A percentile compares a stretch with the other conserved stretches of the same genome.
Conservation (phyloP, 1,140 invertebrate genomes). For the Pentalonia nigronervosa region DNA sequence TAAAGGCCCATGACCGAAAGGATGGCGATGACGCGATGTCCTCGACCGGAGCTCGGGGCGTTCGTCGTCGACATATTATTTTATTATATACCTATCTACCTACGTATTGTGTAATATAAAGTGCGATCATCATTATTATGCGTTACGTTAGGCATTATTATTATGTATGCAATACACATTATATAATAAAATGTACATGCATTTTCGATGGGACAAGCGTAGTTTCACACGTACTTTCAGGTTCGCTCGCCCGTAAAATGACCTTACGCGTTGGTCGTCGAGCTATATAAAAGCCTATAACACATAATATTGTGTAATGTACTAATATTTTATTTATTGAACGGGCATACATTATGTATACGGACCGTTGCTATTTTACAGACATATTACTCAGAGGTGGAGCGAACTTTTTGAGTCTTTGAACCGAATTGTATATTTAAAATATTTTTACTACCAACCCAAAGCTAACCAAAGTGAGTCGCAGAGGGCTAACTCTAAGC, state of each 20-base stretch:
- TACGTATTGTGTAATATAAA: background rate
- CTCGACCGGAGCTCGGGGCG: background rate
- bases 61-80: background rate
- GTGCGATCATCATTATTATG: background rate
- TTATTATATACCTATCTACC: background rate
- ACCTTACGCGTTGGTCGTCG: background rate
- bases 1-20: background rate
- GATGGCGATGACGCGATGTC: background rate
- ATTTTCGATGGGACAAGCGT: background rate
- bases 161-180: background rate
- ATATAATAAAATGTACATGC: background rate
- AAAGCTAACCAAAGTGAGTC: no score
- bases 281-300: background rate
- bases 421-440: no score
- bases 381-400: no score
- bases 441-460: no score
- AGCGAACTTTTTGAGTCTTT: no score
- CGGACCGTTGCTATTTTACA: background rate
- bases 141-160: background rate
- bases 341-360: background rate
- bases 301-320: background rate
- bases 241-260: background rate
- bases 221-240: background rate
- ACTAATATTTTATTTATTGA: background rate
- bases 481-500: no score